Evolutionary conservation across 2,888 invertebrate genomes (phyloP).

Genomic region (Drosophila glabriapex): DNA sequence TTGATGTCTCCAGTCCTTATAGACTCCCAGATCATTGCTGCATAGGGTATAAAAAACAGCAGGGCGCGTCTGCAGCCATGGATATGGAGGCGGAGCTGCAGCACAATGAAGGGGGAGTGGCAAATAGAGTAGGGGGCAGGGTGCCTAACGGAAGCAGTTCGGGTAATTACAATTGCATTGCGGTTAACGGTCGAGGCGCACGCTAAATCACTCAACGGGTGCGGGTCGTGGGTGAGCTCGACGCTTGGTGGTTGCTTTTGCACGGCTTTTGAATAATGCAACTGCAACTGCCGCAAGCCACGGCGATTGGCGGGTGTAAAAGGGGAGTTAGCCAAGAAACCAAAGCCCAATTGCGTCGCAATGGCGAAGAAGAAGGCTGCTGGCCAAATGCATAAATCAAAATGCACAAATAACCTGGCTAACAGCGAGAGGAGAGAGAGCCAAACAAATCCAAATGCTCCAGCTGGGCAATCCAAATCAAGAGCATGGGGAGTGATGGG

Average conservation of each 20-base stretch:
- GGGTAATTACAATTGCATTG: constrained; percentile 81
- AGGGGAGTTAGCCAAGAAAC: constrained; percentile 43
- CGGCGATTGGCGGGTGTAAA: neutral
- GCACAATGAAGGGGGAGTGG: neutral
- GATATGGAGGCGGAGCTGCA: neutral
- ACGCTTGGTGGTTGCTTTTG: constrained; percentile 35
- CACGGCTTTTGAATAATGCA: constrained; percentile 74
- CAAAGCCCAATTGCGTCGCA: constrained; percentile 29
- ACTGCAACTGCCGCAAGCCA: constrained; percentile 45
- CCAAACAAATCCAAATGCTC: constrained; percentile 33
- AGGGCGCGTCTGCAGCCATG: constrained; percentile 15
- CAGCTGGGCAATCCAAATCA: constrained; percentile 42
- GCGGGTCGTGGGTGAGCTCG: constrained; percentile 12
- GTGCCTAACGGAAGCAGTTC: constrained; percentile 67
- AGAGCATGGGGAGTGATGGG: neutral
- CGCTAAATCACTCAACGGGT: constrained; percentile 74
- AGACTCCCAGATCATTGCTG: neutral
- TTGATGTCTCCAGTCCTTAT: neutral
- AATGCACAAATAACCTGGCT: constrained; percentile 71
- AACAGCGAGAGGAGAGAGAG: constrained; percentile 12
- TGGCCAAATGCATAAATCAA: constrained; percentile 73
- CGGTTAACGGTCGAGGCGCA: constrained; percentile 72
- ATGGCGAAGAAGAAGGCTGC: constrained; percentile 23
- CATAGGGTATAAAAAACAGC: constrained; percentile 13
- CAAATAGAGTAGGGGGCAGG: neutral